Evolutionary conservation across 2,113 vertebrate genomes (phyloP).

Genomic region (Mystacornis crossleyi): DNA sequence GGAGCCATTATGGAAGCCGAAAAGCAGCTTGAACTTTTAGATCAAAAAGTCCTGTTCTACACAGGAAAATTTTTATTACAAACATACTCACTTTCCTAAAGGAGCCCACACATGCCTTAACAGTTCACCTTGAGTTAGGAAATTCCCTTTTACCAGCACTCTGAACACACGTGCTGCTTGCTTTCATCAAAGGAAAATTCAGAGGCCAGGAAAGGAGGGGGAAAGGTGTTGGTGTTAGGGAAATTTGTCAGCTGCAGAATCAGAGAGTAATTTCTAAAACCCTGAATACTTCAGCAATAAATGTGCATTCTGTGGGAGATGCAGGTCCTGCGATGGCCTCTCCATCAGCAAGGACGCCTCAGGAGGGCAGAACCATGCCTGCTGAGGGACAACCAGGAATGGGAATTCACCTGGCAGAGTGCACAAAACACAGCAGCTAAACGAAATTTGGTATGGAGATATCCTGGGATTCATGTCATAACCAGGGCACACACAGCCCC

Average conservation of each 20-base stretch:
- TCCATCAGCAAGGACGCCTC: fast-evolving
- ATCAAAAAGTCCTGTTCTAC: background rate
- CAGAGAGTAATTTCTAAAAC: background rate
- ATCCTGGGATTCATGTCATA: fast-evolving
- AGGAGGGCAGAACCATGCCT: background rate
- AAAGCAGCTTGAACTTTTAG: background rate
- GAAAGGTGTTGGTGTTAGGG: background rate
- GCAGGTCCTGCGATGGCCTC: background rate
- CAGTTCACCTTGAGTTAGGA: background rate
- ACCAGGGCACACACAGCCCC: background rate
- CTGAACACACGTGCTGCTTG: background rate
- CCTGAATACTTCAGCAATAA: background rate
- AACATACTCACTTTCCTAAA: background rate
- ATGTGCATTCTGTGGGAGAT: background rate
- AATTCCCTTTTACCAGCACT: background rate
- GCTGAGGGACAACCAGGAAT: background rate
- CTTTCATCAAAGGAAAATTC: background rate
- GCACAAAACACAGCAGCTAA: background rate
- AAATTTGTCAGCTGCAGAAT: background rate
- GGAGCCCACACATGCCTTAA: background rate
- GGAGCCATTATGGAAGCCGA: background rate
- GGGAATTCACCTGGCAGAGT: background rate
- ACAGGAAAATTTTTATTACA: background rate
- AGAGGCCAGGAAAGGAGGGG: background rate
- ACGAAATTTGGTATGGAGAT: background rate